Conservation (phyloP, 2,888 invertebrate genomes). For the Noctua comes region DNA sequence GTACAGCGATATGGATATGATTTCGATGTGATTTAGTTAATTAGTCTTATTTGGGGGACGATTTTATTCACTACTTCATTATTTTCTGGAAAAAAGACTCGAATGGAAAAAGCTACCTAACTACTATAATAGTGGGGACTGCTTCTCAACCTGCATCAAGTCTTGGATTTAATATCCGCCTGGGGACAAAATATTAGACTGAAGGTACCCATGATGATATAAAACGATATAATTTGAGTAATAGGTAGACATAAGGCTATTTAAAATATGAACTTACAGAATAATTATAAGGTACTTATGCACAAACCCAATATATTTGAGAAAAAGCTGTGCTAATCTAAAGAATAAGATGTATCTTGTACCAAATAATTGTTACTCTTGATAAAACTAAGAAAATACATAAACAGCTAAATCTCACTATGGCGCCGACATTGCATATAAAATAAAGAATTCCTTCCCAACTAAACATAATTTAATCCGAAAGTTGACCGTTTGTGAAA, state of each 20-base stretch:
- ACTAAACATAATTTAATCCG: conserved; percentile 7
- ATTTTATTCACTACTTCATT: not conserved
- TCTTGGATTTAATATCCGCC: not conserved
- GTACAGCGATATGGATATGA: conserved; percentile 23
- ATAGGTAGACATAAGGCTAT: too few relatives aligned
- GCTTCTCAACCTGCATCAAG: not conserved
- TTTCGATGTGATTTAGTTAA: conserved; percentile 36
- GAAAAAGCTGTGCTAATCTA: not conserved
- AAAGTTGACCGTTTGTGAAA: not conserved
- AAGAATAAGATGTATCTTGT: not conserved
- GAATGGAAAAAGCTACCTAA: not conserved
- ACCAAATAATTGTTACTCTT: not conserved
- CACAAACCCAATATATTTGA: not conserved
- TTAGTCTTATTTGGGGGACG: conserved; percentile 8
- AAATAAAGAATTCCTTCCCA: not conserved
- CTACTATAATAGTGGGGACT: not conserved
- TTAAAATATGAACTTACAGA: not conserved
- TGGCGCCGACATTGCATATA: not conserved
- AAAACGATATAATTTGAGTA: not conserved
- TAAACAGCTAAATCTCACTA: not conserved
- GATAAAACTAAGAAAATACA: not conserved
- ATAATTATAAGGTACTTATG: not conserved
- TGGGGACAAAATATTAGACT: not conserved
- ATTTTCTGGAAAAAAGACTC: not conserved
- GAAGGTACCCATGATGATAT: not conserved